Conservation (phyloP, 1,140 invertebrate genomes). For the Bilobella aurantiaca region DNA sequence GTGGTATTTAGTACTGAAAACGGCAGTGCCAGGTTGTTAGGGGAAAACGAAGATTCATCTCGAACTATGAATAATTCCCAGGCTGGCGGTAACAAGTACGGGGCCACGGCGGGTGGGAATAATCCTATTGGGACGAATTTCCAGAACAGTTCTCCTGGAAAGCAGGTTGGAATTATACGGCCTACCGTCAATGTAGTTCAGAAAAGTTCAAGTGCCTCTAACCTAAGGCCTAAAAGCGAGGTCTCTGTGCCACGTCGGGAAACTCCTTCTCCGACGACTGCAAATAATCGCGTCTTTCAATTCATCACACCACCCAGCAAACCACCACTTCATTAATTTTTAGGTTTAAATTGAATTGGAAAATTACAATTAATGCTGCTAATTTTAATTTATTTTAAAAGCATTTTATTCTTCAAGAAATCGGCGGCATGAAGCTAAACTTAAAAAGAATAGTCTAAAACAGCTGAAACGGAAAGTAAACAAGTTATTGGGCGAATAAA, state of each 20-base stretch:
- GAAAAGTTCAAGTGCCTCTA: neutral
- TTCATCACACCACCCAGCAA: conserved; percentile 11
- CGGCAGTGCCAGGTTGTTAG: neutral
- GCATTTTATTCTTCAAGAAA: too few relatives aligned
- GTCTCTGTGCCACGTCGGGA: neutral
- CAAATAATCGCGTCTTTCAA: neutral
- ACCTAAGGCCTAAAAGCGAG: neutral
- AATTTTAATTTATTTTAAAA: too few relatives aligned
- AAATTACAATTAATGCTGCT: too few relatives aligned
- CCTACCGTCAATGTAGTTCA: conserved; percentile 39
- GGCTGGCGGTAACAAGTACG: too few relatives aligned
- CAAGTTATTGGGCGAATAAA: too few relatives aligned
- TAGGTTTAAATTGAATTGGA: too few relatives aligned
- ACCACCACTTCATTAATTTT: too few relatives aligned
- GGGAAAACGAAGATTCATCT: conserved; percentile 13
- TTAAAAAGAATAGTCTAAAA: too few relatives aligned
- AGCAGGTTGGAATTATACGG: conserved; percentile 51
- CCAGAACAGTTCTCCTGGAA: conserved; percentile 31
- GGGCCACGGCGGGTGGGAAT: too few relatives aligned
- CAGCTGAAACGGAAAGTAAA: too few relatives aligned
- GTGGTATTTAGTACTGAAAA: neutral
- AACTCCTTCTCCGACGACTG: neutral
- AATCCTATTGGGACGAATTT: neutral
- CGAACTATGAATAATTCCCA: too few relatives aligned
- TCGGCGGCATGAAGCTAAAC: too few relatives aligned